These are phyloP conservation scores for Colletes collaris DNA, from an alignment of 2,888 invertebrate species.

Conservation along the genomic window DNA sequence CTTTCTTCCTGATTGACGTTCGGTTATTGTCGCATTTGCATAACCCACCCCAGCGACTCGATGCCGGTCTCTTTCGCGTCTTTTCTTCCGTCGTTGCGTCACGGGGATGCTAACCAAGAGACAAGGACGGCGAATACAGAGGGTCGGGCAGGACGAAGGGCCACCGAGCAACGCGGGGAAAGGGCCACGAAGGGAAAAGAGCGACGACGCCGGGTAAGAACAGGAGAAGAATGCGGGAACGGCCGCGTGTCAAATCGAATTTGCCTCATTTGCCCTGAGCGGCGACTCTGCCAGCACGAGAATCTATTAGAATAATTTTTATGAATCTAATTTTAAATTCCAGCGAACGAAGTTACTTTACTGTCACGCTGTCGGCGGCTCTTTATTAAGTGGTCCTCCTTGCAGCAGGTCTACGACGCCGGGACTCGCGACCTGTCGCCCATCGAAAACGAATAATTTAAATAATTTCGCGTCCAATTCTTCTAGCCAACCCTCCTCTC, in stretches of 20 bases:
- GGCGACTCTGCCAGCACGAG: constrained; percentile 73
- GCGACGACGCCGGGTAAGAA: constrained; percentile 41
- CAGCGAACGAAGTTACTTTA: constrained; percentile 80
- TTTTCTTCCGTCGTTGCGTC: constrained; percentile 42
- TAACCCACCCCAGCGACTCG: constrained; percentile 74
- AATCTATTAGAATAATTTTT: constrained; percentile 83
- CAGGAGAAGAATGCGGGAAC: constrained; percentile 69
- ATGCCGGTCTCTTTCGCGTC: constrained; percentile 53
- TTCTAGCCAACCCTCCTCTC: constrained; percentile 15
- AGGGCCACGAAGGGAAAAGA: constrained; percentile 16
- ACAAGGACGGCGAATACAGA: constrained; percentile 56
- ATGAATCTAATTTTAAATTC: constrained; percentile 83
- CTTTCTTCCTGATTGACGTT: constrained; percentile 81
- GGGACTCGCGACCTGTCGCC: constrained; percentile 61
- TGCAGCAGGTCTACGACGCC: constrained; percentile 44
- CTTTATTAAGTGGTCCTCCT: constrained; percentile 80
- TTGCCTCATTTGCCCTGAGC: constrained; percentile 79
- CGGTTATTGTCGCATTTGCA: constrained; percentile 82
- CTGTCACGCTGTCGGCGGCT: constrained; percentile 80
- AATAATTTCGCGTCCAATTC: constrained; percentile 71
- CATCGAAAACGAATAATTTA: constrained; percentile 74
- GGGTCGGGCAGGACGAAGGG: constrained; percentile 31
- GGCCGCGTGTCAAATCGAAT: constrained; percentile 82
- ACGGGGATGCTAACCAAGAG: constrained; percentile 58
- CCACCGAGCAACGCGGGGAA: constrained; percentile 47